A percentile compares a stretch with the other conserved stretches of the same genome.
These are phyloP conservation scores for Columba guinea DNA, from an alignment of 2,797 vertebrate species.

Conservation along the genomic window DNA sequence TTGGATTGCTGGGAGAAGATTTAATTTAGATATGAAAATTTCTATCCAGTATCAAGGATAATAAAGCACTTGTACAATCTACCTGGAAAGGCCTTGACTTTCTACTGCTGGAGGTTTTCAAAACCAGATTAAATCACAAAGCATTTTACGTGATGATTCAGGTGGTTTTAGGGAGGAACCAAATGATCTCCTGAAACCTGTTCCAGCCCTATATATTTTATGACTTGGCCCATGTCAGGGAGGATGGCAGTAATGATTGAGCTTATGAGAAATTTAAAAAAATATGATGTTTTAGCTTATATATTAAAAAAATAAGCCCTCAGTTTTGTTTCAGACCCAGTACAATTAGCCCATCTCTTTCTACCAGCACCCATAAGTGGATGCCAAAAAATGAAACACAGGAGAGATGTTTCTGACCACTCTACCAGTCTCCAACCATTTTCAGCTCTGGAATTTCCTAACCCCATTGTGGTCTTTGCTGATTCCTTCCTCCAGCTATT, in stretches of 20 bases:
- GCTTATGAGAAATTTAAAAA: background rate
- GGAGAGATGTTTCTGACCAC: background rate
- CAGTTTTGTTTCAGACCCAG: background rate
- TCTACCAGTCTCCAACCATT: background rate
- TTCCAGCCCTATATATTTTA: background rate
- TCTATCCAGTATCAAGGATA: background rate
- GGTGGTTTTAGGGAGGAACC: background rate
- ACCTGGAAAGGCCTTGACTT: background rate
- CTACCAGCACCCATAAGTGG: no score
- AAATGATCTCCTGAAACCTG: background rate
- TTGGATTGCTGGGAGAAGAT: background rate
- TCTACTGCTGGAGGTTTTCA: background rate
- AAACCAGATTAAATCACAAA: background rate
- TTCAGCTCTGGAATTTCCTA: background rate
- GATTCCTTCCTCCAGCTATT: background rate
- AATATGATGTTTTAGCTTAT: no score
- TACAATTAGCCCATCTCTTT: background rate
- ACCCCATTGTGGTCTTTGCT: background rate
- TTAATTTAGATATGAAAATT: conserved; percentile 33
- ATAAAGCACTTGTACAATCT: background rate
- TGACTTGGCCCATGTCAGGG: background rate
- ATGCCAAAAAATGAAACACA: background rate
- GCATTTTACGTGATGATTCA: accelerated
- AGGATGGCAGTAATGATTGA: background rate
- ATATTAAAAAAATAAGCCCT: no score